These are phyloP conservation scores for Martes martes DNA, from an alignment of 2,113 vertebrate genomes.

Conservation along the genomic window DNA sequence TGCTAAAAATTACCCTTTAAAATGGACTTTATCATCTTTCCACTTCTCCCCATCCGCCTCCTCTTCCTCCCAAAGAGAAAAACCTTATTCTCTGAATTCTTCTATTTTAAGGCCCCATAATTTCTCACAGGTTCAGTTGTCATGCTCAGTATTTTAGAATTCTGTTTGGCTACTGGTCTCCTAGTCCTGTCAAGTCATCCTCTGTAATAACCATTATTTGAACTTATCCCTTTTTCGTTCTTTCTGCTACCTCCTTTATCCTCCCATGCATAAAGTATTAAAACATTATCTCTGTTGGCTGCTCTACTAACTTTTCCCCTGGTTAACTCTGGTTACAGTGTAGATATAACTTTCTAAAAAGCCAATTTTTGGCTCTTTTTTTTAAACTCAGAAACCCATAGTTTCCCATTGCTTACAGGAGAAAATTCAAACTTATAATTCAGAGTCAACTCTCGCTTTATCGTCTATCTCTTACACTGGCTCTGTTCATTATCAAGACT, in stretches of 20 bases:
- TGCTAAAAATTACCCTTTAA: not conserved
- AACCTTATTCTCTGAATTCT: not conserved
- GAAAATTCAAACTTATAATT: conserved; percentile 43
- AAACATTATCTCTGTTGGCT: conserved; percentile 20
- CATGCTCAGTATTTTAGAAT: not conserved
- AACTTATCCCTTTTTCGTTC: conserved; percentile 16
- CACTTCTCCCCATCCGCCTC: not conserved
- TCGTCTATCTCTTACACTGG: conserved; percentile 63
- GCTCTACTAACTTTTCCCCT: not conserved
- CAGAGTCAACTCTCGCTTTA: conserved; percentile 47
- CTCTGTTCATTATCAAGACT: conserved; percentile 40
- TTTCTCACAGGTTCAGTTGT: not conserved
- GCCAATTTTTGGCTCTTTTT: not conserved
- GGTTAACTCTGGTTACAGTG: not conserved
- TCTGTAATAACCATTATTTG: conserved; percentile 45
- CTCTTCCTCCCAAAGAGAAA: not conserved
- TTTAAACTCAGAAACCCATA: not conserved
- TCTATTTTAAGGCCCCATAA: not conserved
- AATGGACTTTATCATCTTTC: not conserved
- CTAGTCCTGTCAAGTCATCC: not conserved
- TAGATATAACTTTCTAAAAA: conserved; percentile 38
- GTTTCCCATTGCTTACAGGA: conserved; percentile 26
- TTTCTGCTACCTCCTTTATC: conserved; percentile 22
- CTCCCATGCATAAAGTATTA: conserved; percentile 24
- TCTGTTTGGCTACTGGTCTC: conserved; percentile 1